These are phyloP conservation scores for Sylvietta virens DNA, from an alignment of 2,113 vertebrate species.

Conservation along the genomic window DNA sequence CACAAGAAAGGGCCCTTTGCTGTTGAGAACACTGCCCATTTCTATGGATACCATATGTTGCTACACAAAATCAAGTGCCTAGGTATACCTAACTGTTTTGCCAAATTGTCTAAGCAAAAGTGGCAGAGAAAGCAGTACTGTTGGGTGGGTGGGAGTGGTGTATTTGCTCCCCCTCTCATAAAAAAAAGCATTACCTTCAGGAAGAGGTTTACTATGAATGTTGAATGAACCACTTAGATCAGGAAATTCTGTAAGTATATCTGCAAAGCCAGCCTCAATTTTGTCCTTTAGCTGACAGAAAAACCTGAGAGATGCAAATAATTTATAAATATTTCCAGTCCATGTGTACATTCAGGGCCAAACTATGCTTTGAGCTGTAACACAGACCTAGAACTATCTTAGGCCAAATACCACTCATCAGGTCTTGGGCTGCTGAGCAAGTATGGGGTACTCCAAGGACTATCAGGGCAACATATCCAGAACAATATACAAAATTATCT, in stretches of 20 bases:
- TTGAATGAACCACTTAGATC: neutral
- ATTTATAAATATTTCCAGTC: neutral
- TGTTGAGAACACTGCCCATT: neutral
- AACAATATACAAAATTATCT: neutral
- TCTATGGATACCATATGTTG: neutral
- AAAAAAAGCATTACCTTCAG: neutral
- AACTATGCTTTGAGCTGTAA: neutral
- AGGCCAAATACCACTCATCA: neutral
- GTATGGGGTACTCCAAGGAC: neutral
- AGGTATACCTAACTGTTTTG: neutral
- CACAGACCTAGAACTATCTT: neutral
- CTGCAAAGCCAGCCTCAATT: neutral
- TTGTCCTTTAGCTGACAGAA: neutral
- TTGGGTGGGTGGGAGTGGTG: neutral
- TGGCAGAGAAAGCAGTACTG: neutral
- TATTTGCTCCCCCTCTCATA: neutral
- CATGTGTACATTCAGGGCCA: neutral
- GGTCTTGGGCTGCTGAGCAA: neutral
- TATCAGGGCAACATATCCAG: neutral
- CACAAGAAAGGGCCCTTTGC: neutral
- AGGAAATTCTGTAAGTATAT: neutral
- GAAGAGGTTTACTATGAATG: neutral
- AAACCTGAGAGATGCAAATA: neutral
- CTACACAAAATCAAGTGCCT: neutral
- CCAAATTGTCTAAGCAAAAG: neutral